Evolutionary conservation across 2,888 invertebrate species (phyloP).

Genomic region (Erannis defoliaria): DNA sequence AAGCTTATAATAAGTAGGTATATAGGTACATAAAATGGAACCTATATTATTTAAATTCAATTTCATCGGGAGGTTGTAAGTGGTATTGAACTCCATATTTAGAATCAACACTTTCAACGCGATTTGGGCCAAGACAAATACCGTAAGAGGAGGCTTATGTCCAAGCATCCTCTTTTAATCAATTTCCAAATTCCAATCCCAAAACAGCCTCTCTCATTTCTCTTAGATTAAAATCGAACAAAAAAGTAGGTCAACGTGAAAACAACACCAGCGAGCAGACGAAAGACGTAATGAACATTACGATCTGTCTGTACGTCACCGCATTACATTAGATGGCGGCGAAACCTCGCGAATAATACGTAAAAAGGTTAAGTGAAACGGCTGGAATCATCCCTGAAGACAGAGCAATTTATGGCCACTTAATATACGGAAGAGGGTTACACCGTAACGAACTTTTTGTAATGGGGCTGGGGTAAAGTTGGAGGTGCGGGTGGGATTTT

Average conservation of each 20-base stretch:
- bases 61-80: too few relatives aligned
- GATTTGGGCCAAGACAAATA: conserved; percentile 1
- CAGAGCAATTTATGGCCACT: conserved; percentile 66
- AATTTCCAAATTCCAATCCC: conserved; percentile 17
- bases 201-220: conserved; percentile 14
- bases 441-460: conserved; percentile 36
- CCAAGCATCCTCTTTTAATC: conserved; percentile 20
- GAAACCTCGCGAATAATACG: conserved; percentile 64
- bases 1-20: too few relatives aligned
- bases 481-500: background rate
- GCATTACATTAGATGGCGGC: conserved; percentile 42
- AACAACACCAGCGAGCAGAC: conserved; percentile 19
- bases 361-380: conserved; percentile 63
- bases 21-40: too few relatives aligned
- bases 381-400: conserved; percentile 60
- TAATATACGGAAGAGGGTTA: conserved; percentile 55
- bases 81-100: too few relatives aligned
- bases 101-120: conserved; percentile 1
- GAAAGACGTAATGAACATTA: conserved; percentile 31
- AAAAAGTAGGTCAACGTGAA: conserved; percentile 29
- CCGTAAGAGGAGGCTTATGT: conserved; percentile 13
- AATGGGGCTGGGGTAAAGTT: background rate
- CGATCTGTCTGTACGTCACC: conserved; percentile 37
- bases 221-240: conserved; percentile 20
- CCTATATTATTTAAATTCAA: background rate